Base-by-base conservation (phyloP, 2,888 invertebrate genomes). In the Ellobium chinense region DNA sequence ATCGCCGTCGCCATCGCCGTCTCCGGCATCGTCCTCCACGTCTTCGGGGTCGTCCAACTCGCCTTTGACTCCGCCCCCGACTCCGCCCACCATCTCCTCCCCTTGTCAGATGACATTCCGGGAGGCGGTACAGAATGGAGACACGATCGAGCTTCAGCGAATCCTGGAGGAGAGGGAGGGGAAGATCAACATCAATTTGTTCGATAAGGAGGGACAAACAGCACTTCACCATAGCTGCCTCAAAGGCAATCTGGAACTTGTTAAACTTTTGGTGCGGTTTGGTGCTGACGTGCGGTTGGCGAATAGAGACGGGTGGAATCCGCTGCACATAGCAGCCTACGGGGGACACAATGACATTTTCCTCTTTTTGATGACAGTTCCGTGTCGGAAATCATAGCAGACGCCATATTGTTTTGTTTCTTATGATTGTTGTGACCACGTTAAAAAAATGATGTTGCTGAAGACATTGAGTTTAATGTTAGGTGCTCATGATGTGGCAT, bases 271-370 rank as follows among this genome's bases (percentile, higher is more conserved):
- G 78, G 91, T 93, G 72, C 89, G 90, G 84, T 92, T 92, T 80
- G 93, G 93, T 24, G 93, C 93, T 2, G 93, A 93, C 85, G 90
- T 92, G 3, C 87, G 89, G 68, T 88, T 93, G 79, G 92, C 93
- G 9, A 93, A 93, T 85, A 85, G 92, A 14, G 93, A 93, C 82
- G 93, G 93, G 1, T 93, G 93, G 93, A 92, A 89, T 80, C 89
- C 92, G 7, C 81, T 92, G 21, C 92, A 92, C 82, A 91, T 93
- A n/a, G 93, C 93, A 0, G 91, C 91, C 4, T 93, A 89, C 76
- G 91, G 92, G 1, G 93, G 93, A 7, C 93, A 93, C 81, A 88
- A 89, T 75, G 92, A 92, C 82, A 91, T 93, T 65, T 89, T 89
- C 4, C 72, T 91, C 9, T 93, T 91, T 83, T 85, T 93, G 29